phyloP scores from a whole-genome alignment of 2,797 vertebrate genomes.

The Centropyge bicolor region DNA sequence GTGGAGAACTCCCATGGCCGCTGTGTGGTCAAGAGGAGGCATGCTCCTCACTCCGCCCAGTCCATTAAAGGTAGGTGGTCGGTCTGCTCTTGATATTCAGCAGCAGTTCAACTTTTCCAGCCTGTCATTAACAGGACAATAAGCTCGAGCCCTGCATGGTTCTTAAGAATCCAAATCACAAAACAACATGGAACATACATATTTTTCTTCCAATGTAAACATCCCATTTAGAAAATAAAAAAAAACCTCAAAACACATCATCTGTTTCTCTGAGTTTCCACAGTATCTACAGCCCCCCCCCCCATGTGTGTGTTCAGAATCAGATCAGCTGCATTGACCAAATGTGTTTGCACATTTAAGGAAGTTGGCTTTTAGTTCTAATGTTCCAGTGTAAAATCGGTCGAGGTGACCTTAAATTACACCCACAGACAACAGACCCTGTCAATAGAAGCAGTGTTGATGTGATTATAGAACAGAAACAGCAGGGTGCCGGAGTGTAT shows the following conservation, averaged over 20 bases:
- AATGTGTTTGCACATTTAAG: not conserved
- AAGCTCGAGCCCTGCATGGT: not conserved
- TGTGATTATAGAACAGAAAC: not conserved
- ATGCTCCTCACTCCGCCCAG: slow-evolving; percentile 61
- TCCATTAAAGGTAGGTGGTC: slow-evolving; percentile 43
- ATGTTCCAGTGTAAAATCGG: not conserved
- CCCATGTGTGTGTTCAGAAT: not conserved
- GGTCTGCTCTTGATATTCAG: not conserved
- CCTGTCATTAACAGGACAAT: not conserved
- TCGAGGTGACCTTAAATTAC: no score
- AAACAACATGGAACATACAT: not conserved
- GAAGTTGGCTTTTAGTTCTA: not conserved
- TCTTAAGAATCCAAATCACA: not conserved
- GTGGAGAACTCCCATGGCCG: slow-evolving; percentile 83
- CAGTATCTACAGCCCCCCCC: not conserved
- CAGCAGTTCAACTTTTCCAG: not conserved
- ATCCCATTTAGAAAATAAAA: not conserved
- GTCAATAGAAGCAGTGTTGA: not conserved
- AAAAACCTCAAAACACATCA: no score
- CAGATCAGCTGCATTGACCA: not conserved
- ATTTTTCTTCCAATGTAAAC: not conserved
- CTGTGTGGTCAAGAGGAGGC: slow-evolving; percentile 82
- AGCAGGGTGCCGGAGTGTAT: not conserved
- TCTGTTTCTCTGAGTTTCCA: not conserved
- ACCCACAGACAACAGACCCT: not conserved